Percentiles rank a stretch among this genome's conserved stretches.
Evolutionary conservation across 1,140 invertebrate genomes (phyloP).

Genomic region (Elysia chlorotica): DNA sequence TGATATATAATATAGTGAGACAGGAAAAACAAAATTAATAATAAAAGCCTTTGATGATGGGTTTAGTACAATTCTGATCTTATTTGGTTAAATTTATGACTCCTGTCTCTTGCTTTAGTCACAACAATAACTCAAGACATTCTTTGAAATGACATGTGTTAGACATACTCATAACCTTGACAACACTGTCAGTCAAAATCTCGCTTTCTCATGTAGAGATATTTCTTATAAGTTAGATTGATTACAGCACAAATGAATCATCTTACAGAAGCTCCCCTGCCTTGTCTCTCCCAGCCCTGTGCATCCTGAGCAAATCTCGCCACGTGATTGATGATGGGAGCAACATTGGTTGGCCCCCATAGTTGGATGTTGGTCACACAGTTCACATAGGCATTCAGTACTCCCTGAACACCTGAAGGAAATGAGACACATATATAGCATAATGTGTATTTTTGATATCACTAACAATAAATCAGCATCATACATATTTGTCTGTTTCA

Average conservation of each 20-base stretch:
- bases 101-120: not conserved
- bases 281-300: conserved; percentile 40
- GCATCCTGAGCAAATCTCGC: conserved; percentile 49
- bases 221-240: not conserved
- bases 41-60: too few relatives aligned
- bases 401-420: conserved; percentile 59
- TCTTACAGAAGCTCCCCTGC: conserved; percentile 44
- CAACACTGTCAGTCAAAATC: not conserved
- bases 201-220: not conserved
- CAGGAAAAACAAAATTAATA: too few relatives aligned
- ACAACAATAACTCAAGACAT: not conserved
- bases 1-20: too few relatives aligned
- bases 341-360: conserved; percentile 65
- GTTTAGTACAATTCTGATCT: too few relatives aligned
- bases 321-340: conserved; percentile 65
- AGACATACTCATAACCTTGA: not conserved
- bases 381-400: conserved; percentile 63
- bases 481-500: too few relatives aligned
- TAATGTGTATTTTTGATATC: not conserved
- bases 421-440: not conserved
- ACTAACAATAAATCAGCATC: not conserved
- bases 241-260: not conserved
- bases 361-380: conserved; percentile 59
- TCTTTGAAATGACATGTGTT: not conserved
- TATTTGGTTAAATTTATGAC: not conserved